Conservation (phyloP, 2,888 invertebrate genomes). For the Stenodema calcarata region DNA sequence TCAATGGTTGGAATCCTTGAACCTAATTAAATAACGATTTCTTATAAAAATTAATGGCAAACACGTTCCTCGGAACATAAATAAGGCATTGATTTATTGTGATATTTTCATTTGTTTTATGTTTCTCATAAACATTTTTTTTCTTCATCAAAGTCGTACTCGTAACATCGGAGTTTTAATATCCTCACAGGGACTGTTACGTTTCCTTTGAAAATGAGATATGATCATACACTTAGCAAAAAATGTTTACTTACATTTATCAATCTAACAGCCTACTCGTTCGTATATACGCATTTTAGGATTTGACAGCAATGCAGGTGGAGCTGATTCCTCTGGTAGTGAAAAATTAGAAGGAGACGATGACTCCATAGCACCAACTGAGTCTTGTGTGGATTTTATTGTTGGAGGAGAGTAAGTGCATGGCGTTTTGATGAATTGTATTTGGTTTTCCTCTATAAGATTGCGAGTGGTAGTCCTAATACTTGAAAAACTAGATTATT, state of each 20-base stretch:
- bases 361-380: conserved; percentile 52
- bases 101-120: too few relatives aligned
- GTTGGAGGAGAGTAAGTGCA: conserved; percentile 63
- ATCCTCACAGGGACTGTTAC: too few relatives aligned
- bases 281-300: conserved; percentile 38
- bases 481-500: not conserved
- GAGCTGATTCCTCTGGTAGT: conserved; percentile 58
- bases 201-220: too few relatives aligned
- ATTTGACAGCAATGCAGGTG: conserved; percentile 56
- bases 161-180: too few relatives aligned
- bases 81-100: too few relatives aligned
- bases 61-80: too few relatives aligned
- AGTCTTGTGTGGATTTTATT: conserved; percentile 62
- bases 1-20: too few relatives aligned
- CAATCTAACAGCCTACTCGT: not conserved
- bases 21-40: too few relatives aligned
- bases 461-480: not conserved
- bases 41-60: too few relatives aligned
- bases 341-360: conserved; percentile 58
- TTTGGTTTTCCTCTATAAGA: not conserved
- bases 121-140: too few relatives aligned
- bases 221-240: not conserved
- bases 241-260: not conserved
- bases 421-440: conserved; percentile 18
- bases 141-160: too few relatives aligned